Evolutionary conservation across 2,888 invertebrate species (phyloP), one percentile per base, ranked within the genome.

Genomic region (Selenia dentaria): DNA sequence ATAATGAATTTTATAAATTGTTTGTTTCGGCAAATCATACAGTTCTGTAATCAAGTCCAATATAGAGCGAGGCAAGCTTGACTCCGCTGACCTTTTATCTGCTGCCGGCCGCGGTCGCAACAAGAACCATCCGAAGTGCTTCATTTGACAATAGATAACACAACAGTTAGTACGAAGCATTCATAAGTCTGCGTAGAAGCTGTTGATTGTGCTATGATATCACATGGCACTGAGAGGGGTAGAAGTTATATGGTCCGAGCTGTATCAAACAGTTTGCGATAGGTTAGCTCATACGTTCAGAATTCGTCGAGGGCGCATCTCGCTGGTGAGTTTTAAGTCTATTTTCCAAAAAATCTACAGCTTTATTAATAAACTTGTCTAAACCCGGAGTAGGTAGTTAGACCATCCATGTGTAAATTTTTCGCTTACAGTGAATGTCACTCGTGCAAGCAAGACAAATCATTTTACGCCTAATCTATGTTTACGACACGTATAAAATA

Each of bases 21-120:
- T 38, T 45, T 33, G 12, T 24, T 28, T 38, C 33, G 38, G 33
- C 31, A 25, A 5, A 28, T 8, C 13, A 25, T 42, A 18, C 26
- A 27, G 25, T 20, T 14, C 14, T 48, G 42, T 48, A 42, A 42
- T 42, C 38, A 16, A 24, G 39, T 22, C 34, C 6, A 13, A 31
- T 38, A 16, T 38, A 11, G 37, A 36, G 18, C 47, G 47, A 34
- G 32, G 37, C n/a, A n/a, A 32, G 33, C 22, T 32, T 35, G 47
- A 48, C 47, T 38, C 24, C 28, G 2, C 3, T 38, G 47, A 48
- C 47, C 47, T 22, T 10, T 46, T 46, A 46, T 46, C 46, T 27
- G 8, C 8, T 6, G 4, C 2, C 16, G 5, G 6, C 22, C 22
- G 8, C 22, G 2, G 6, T 2, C 22, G 2, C 22, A 8, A 8